Conservation (phyloP, 1,140 invertebrate species). For the Drosophila busckii region DNA sequence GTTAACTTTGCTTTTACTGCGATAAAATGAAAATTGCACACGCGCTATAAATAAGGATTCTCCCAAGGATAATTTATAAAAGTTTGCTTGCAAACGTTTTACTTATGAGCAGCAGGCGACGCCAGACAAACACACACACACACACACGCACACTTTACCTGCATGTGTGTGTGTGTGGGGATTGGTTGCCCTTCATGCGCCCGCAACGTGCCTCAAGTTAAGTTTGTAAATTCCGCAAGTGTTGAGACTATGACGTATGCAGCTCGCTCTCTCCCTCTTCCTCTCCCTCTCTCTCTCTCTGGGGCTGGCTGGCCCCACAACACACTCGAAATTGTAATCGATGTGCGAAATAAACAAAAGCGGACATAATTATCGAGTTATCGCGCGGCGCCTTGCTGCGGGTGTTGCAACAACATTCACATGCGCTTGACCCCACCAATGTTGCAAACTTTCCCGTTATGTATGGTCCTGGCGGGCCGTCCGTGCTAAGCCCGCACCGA, state of each 20-base stretch:
- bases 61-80: conserved; percentile 79
- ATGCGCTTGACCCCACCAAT: neutral
- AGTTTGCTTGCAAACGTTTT: conserved; percentile 75
- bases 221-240: conserved; percentile 64
- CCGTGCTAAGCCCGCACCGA: conserved; percentile 70
- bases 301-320: conserved; percentile 21
- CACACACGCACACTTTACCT: conserved; percentile 16
- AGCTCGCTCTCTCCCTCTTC: neutral
- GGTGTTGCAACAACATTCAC: conserved; percentile 28
- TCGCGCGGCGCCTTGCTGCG: conserved; percentile 73
- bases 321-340: conserved; percentile 75
- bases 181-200: conserved; percentile 30
- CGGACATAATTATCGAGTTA: conserved; percentile 79
- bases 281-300: neutral
- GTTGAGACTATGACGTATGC: conserved; percentile 62
- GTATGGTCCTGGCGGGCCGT: conserved; percentile 34
- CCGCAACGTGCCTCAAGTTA: conserved; percentile 12
- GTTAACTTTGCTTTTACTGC: conserved; percentile 78
- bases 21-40: conserved; percentile 79
- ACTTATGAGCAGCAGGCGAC: conserved; percentile 71
- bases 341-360: conserved; percentile 79
- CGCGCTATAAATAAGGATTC: conserved; percentile 79
- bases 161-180: conserved; percentile 15
- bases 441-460: too few relatives aligned
- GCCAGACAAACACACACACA: conserved; percentile 45